Conservation (phyloP, 1,140 invertebrate genomes). For the Pachypeltis micranthus region DNA sequence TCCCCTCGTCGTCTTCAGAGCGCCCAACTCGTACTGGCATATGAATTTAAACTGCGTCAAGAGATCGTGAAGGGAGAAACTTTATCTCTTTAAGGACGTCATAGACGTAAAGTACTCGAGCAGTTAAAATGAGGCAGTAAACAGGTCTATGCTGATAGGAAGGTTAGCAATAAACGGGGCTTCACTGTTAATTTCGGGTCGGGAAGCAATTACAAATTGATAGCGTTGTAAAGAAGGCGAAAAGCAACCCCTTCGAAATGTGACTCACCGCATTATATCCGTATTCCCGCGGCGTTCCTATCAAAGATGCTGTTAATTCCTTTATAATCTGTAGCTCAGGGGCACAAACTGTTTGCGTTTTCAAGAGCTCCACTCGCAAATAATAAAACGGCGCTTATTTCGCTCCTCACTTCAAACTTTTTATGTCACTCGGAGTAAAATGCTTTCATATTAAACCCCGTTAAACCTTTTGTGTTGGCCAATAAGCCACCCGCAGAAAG, state of each 20-base stretch:
- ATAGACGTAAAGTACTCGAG: neutral
- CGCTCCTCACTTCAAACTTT: no score
- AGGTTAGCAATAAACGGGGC: constrained; percentile 4
- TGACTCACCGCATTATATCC: constrained; percentile 8
- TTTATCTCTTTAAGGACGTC: neutral
- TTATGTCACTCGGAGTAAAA: no score
- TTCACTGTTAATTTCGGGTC: constrained; percentile 8
- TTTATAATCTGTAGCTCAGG: neutral
- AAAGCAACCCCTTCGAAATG: neutral
- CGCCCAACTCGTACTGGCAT: neutral
- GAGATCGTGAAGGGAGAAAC: neutral
- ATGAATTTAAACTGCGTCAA: neutral
- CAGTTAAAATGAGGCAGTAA: constrained; percentile 2
- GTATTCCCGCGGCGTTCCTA: neutral
- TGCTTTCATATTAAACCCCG: no score
- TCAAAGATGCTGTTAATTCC: neutral
- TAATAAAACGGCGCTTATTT: no score
- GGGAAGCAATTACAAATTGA: constrained; percentile 8
- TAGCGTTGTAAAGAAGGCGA: constrained; percentile 2
- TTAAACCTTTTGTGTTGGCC: no score
- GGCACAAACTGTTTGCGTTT: no score
- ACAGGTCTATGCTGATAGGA: constrained; percentile 1
- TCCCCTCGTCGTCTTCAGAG: neutral
- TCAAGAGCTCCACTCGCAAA: no score
- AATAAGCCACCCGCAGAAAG: no score